These are phyloP conservation scores for Achroia grisella DNA, from an alignment of 1,140 invertebrate species.

Conservation along the genomic window DNA sequence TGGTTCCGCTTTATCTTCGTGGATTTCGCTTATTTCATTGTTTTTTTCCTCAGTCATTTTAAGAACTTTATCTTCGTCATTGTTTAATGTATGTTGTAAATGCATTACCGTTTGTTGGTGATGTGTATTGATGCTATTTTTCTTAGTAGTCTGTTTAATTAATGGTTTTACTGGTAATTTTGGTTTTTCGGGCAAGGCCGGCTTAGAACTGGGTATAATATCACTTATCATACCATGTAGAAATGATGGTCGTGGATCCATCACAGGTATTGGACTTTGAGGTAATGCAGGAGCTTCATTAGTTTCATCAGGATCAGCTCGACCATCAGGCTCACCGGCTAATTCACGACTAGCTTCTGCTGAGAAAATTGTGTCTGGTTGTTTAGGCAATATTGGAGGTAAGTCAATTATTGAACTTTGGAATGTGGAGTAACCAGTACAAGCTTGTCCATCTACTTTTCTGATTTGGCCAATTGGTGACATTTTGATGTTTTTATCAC, in stretches of 20 bases:
- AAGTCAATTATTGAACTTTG: slow-evolving; percentile 67
- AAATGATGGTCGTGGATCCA: slow-evolving; percentile 81
- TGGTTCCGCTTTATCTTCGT: slow-evolving; percentile 48
- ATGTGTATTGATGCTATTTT: slow-evolving; percentile 38
- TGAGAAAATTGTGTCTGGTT: slow-evolving; percentile 60
- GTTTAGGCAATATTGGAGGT: slow-evolving; percentile 62
- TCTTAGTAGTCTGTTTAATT: slow-evolving; percentile 64
- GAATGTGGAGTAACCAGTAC: slow-evolving; percentile 61
- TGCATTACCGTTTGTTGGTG: slow-evolving; percentile 71
- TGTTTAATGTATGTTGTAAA: slow-evolving; percentile 50
- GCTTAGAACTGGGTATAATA: slow-evolving; percentile 50
- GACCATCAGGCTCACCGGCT: slow-evolving; percentile 86
- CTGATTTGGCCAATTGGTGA: slow-evolving; percentile 59
- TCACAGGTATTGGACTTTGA: slow-evolving; percentile 75
- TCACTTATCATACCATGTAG: slow-evolving; percentile 77
- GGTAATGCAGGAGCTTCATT: slow-evolving; percentile 79
- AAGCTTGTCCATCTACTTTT: slow-evolving; percentile 64
- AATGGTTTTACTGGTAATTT: slow-evolving; percentile 78
- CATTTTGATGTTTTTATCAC: slow-evolving; percentile 58
- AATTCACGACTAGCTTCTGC: slow-evolving; percentile 80
- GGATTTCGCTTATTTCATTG: slow-evolving; percentile 43
- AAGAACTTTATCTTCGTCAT: slow-evolving; percentile 36
- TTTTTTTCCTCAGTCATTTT: slow-evolving; percentile 44
- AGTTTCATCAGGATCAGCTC: slow-evolving; percentile 82
- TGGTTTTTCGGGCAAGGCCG: slow-evolving; percentile 76